Evolutionary conservation across 2,113 vertebrate species (phyloP), one percentile per base, ranked within the genome.

Genomic region (Scopus umbretta): DNA sequence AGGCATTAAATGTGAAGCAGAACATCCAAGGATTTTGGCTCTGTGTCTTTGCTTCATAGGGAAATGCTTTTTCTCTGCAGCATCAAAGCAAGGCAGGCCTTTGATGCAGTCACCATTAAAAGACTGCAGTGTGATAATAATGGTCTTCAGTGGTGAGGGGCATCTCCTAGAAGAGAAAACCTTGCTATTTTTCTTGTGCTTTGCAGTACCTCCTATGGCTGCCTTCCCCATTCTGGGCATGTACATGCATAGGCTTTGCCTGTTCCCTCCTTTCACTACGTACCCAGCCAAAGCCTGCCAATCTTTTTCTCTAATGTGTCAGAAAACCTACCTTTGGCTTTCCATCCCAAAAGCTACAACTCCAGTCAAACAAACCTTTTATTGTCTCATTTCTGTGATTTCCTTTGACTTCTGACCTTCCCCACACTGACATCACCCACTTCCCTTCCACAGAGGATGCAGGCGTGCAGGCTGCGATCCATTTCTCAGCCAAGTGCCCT

Each of bases 371-470:
- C 76, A 92, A 75, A 72, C 26, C 49, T 53, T 18, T 91, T 58
- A 80, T 20, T 91, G 73, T 90, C 78, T 88, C 23, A 43, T 91
- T 94, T 67, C 45, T 72, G 58, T 50, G 27, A 82, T 89, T 92
- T 93, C 80, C 87, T 91, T 65, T 87, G 73, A 78, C 45, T 95
- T 82, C 80, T 90, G 89, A 89, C 89, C 73, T 85, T 97, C 20
- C 36, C 19, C 29, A 87, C 36, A 49, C 56, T 82, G 76, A 94
- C 86, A 94, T 91, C 34, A 89, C 61, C 66, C 25, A 2, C 21
- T 85, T 85, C 62, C 66, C 59, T 76, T 83, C 59, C 55, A 76
- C 0, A 0, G 53, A 89, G 73, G 76, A 84, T 43, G 53, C 80
- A 94, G 83, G 30, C 61, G 50, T 12, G 45, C 72, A 89, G 58